Evolutionary conservation across 2,113 vertebrate species (phyloP).

Genomic region (Lethenteron camtschaticum): DNA sequence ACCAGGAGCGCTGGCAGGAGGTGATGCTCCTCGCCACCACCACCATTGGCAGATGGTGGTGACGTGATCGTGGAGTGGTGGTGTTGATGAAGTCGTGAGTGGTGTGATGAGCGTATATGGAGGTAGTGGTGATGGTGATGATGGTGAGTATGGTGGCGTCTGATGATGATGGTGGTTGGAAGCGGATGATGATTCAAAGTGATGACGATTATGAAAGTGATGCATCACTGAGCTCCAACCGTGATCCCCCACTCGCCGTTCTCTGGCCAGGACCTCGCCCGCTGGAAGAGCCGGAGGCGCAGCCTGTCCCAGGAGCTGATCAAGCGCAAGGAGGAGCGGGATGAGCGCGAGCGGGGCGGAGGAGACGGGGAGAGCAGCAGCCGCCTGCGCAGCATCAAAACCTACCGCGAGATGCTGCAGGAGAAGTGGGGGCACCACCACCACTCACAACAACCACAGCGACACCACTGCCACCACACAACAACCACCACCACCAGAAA

Average conservation of each 20-base stretch:
- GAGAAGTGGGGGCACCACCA: conserved; percentile 59
- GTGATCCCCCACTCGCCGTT: neutral
- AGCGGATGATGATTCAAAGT: neutral
- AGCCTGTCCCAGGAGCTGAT: conserved; percentile 86
- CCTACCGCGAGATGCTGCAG: conserved; percentile 84
- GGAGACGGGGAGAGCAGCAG: conserved; percentile 41
- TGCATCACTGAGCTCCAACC: neutral
- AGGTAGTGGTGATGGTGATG: neutral
- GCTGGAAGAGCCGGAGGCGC: conserved; percentile 77
- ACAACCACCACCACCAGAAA: neutral
- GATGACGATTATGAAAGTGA: neutral
- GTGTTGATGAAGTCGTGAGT: neutral
- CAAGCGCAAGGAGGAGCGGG: conserved; percentile 88
- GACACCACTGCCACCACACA: neutral
- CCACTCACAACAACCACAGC: neutral
- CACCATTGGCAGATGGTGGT: neutral
- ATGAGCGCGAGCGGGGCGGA: conserved; percentile 52
- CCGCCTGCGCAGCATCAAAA: conserved; percentile 53
- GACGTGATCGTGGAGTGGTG: neutral
- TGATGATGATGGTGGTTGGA: neutral
- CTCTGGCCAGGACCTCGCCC: conserved; percentile 50
- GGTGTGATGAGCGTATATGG: neutral
- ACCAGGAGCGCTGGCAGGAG: conserved; percentile 84
- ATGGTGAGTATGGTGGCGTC: neutral
- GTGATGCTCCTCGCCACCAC: conserved; percentile 24